phyloP scores from a whole-genome alignment of 2,113 vertebrate genomes.

The Chitala chitala region DNA sequence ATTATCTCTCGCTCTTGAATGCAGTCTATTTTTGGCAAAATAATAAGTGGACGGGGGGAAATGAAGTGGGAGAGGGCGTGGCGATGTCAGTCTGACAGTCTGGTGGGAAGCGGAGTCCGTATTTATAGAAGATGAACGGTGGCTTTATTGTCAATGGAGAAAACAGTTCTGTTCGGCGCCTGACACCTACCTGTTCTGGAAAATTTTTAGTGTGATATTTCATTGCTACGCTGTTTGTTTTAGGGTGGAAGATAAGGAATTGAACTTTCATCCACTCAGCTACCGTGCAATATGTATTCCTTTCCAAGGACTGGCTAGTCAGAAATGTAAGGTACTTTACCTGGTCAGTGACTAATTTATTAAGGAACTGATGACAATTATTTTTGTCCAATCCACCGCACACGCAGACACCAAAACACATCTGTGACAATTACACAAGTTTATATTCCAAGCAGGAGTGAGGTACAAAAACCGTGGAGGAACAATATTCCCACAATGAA shows the following conservation, averaged over 20 bases:
- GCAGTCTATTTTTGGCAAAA: conserved; percentile 16
- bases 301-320: background rate
- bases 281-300: background rate
- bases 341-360: background rate
- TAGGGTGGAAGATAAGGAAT: background rate
- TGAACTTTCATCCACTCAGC: background rate
- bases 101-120: background rate
- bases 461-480: too few relatives aligned
- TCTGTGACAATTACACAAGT: too few relatives aligned
- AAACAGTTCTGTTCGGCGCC: background rate
- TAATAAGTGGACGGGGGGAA: conserved; percentile 7
- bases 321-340: background rate
- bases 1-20: conserved; percentile 14
- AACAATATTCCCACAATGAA: too few relatives aligned
- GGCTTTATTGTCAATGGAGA: background rate
- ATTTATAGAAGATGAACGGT: background rate
- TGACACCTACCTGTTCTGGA: background rate
- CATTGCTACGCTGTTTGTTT: background rate
- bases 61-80: background rate
- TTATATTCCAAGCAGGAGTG: too few relatives aligned
- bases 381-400: background rate
- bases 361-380: background rate
- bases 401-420: too few relatives aligned
- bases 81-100: background rate
- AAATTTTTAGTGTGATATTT: background rate